A percentile compares a stretch with the other conserved stretches of the same genome.
Conservation (phyloP, 2,113 vertebrate species). For the Callospermophilus lateralis region DNA sequence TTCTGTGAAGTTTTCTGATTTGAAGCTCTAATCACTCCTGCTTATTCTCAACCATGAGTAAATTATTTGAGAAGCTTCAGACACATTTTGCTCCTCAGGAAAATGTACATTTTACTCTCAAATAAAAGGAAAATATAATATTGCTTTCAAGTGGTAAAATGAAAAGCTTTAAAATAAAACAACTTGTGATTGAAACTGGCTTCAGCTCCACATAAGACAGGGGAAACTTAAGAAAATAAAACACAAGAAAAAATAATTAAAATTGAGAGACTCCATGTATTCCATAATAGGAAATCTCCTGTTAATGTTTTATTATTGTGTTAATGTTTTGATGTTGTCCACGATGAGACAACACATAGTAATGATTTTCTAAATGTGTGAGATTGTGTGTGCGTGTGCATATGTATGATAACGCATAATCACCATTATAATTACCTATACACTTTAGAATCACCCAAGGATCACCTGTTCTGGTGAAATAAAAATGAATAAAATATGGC, state of each 20-base stretch:
- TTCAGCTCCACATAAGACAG: neutral
- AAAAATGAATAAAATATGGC: neutral
- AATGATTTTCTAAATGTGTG: neutral
- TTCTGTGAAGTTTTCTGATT: slow-evolving; percentile 81
- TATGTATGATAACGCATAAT: neutral
- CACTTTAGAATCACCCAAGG: neutral
- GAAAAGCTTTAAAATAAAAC: slow-evolving; percentile 50
- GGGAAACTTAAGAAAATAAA: slow-evolving; percentile 3
- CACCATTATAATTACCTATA: neutral
- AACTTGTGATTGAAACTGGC: slow-evolving; percentile 7
- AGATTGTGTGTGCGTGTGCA: neutral
- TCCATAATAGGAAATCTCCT: neutral
- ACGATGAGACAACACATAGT: neutral
- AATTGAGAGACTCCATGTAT: neutral
- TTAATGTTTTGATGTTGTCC: neutral
- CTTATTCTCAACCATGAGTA: slow-evolving; percentile 73
- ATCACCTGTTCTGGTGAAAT: neutral
- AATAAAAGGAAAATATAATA: slow-evolving; percentile 69
- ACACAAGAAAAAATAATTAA: slow-evolving; percentile 51
- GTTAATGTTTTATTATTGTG: neutral
- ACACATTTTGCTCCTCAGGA: slow-evolving; percentile 56
- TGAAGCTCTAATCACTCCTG: slow-evolving; percentile 77
- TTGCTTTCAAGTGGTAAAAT: slow-evolving; percentile 62
- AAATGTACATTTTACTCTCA: slow-evolving; percentile 59
- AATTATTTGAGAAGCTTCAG: slow-evolving; percentile 70